These are phyloP conservation scores for Dendrolimus pini DNA, from an alignment of 2,888 invertebrate species.

Conservation along the genomic window DNA sequence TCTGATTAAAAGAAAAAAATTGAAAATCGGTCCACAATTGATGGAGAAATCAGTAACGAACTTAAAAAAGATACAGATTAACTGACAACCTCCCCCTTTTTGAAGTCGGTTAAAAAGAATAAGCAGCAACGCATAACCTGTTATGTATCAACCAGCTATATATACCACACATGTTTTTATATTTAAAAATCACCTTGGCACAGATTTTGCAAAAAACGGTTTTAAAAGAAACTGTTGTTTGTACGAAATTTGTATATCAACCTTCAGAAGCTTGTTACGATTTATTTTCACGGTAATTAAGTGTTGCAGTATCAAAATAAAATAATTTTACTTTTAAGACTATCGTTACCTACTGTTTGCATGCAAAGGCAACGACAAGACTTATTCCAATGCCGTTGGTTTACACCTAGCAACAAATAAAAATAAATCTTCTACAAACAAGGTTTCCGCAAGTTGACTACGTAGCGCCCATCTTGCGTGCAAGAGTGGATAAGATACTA, in stretches of 20 bases:
- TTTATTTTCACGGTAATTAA: not conserved
- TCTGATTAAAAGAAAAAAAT: too few species aligned
- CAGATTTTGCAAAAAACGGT: not conserved
- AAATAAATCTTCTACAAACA: too few species aligned
- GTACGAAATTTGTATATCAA: not conserved
- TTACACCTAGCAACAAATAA: too few species aligned
- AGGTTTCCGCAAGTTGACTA: too few species aligned
- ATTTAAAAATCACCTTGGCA: not conserved
- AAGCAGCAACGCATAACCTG: not conserved
- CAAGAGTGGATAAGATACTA: too few species aligned
- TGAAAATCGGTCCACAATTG: too few species aligned
- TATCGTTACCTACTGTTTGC: not conserved
- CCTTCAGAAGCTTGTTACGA: not conserved
- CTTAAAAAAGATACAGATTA: too few species aligned
- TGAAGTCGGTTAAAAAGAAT: not conserved
- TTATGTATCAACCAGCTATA: not conserved
- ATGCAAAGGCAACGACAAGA: not conserved
- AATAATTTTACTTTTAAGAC: not conserved
- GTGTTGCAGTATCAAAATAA: not conserved
- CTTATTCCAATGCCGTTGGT: not conserved
- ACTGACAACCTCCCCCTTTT: too few species aligned
- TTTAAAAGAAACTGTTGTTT: not conserved
- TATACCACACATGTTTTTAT: constrained; percentile 7
- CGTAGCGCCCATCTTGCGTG: too few species aligned
- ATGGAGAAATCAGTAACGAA: too few species aligned